Percentiles rank a stretch among this genome's conserved stretches.
phyloP scores from a whole-genome alignment of 2,113 vertebrate genomes.

The Clinocottus analis region DNA sequence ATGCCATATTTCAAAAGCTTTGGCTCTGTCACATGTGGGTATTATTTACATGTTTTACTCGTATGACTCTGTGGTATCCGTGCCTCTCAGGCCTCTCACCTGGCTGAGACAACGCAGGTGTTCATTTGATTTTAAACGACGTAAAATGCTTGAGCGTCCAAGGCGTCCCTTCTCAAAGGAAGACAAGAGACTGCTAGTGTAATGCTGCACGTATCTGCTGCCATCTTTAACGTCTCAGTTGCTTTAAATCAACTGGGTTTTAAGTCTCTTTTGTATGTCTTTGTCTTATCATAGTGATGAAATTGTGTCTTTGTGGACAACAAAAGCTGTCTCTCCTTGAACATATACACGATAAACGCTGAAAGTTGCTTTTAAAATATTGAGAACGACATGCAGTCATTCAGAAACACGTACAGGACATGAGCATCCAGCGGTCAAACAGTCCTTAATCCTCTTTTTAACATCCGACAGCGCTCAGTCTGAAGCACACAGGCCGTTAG shows the following conservation, averaged over 20 bases:
- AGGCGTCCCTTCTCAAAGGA: background rate
- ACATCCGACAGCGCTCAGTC: background rate
- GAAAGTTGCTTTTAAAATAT: background rate
- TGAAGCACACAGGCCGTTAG: slow-evolving; percentile 6
- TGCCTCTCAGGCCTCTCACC: background rate
- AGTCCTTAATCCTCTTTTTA: background rate
- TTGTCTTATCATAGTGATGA: background rate
- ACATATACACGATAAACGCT: background rate
- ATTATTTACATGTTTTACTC: slow-evolving; percentile 13
- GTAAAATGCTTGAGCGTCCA: background rate
- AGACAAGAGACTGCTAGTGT: background rate
- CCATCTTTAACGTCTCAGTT: background rate
- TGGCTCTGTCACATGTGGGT: slow-evolving; percentile 20
- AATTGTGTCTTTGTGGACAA: background rate
- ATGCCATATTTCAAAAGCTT: slow-evolving; percentile 34
- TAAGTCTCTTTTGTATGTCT: background rate
- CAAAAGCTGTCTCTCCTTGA: background rate
- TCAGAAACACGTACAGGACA: background rate
- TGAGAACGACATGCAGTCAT: background rate
- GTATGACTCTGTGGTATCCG: slow-evolving; percentile 18
- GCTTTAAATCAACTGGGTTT: background rate
- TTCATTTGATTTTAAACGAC: background rate
- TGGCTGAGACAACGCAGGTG: background rate
- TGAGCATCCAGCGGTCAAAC: background rate
- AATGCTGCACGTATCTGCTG: slow-evolving; percentile 5